phyloP scores from a whole-genome alignment of 2,113 vertebrate genomes.

The Centropus unirufus region DNA sequence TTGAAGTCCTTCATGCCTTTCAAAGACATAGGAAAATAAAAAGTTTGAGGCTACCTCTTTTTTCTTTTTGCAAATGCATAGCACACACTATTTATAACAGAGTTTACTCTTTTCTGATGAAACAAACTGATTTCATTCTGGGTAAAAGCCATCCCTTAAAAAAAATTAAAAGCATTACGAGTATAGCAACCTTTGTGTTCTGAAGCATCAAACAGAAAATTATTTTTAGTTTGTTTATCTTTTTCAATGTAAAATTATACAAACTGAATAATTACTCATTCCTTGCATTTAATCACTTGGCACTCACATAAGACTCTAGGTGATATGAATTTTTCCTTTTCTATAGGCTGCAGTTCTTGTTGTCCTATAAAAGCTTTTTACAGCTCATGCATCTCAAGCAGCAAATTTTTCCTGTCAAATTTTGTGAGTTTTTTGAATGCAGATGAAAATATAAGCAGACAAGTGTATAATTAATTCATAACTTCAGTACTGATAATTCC shows the following conservation, averaged over 20 bases:
- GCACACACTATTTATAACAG: not conserved
- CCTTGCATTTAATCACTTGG: not conserved
- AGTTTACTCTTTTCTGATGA: not conserved
- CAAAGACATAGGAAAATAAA: not conserved
- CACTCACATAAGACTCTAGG: not conserved
- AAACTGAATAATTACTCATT: conserved; percentile 6
- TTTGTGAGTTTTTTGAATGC: not conserved
- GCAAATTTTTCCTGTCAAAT: not conserved
- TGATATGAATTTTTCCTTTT: not conserved
- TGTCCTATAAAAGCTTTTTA: conserved; percentile 7
- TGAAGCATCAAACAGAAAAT: not conserved
- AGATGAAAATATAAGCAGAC: conserved; percentile 24
- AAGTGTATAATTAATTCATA: conserved; percentile 31
- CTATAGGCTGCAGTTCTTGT: not conserved
- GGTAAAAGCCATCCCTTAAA: not conserved
- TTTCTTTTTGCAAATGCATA: not conserved
- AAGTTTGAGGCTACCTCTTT: not conserved
- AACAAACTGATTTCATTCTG: not conserved
- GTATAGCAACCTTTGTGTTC: conserved; percentile 9
- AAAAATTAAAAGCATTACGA: not conserved
- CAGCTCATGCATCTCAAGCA: not conserved
- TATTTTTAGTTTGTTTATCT: not conserved
- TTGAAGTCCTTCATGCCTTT: not conserved
- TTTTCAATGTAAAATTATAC: not conserved
- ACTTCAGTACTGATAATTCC: not conserved